Evolutionary conservation across 2,113 vertebrate species (phyloP), one percentile per base, ranked within the genome.

Genomic region (Nothocercus julius): DNA sequence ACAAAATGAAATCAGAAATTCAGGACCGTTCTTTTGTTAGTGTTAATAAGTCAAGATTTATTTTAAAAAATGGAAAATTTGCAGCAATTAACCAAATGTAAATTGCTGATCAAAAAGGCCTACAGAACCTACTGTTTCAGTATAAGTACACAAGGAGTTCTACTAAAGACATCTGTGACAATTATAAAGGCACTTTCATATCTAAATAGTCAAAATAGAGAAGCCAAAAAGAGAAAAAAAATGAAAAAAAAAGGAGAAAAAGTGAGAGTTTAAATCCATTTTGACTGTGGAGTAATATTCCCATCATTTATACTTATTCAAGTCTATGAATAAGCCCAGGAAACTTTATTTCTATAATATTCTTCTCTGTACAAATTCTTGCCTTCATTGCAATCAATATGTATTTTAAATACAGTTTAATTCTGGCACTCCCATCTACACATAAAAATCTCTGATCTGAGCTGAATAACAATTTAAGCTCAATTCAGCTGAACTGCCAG

Each of bases 11-110:
- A 51, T 18, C 1, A 15, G n/a, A 38, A 73, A 59, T 87, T 59
- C 40, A 76, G 9, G 25, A 53, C 24, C 4, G 5, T 69, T 5
- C 1, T 84, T 24, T 14, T 53, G 24, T 28, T 62, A 38, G 14
- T 56, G 10, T 51, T 72, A 63, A 3, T 42, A 63, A 16, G 1
- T 4, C 5, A 42, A 10, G 4, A 45, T 42, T 66, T 67, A 17
- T 51, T 17, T 6, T 22, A 22, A 15, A 27, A 53, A 40, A 36
- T 2, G 0, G 4, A 51, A 73, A 82, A 11, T 1, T 4, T 18
- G 47, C 34, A 22, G 28, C 64, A 51, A 79, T 58, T 49, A 67
- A 73, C 22, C 8, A 51, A 53, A 49, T 40, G 38, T 38, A 45
- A 53, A 19, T 7, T 61, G 27, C 20, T 51, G 59, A 61, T 30